Base-by-base conservation (phyloP, 1,140 invertebrate species). In the Drosophila ercepeae region DNA sequence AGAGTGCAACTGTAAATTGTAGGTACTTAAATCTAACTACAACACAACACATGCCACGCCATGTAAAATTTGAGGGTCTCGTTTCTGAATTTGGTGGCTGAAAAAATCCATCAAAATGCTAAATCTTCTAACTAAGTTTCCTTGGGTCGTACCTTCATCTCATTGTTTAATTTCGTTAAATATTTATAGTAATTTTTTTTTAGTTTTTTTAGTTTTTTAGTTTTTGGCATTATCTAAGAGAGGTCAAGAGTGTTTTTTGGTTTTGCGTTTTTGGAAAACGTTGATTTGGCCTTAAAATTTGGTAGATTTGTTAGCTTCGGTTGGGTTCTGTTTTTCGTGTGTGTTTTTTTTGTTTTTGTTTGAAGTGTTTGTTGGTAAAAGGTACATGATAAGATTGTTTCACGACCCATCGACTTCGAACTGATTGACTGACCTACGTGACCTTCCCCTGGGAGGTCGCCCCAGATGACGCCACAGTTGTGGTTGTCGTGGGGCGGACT, bases 311-410 rank as follows among this genome's bases (percentile, higher is more conserved):
- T 75, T 88, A 83, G 70, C 60, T 75, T 83, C 71, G 79, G 75
- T 84, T 83, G 69, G 77, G 77, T 71, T 82, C 50, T 68, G 52
- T 59, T 41, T 50, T 23, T 51, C 32, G 21, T 52, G 46, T 57
- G 46, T 58, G 25, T 51, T 44, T 57, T 50, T 34, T 44, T 21
- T 14, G 21, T 68, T 14, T 57, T 32, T 9, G 34, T n/a, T n/a
- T n/a, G n/a, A n/a, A 57, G 39, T 81, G 57, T 57, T 21, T 21
- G n/a, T 21, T 51, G 23, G 51, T 60, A 64, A 89, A 88, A 86
- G 82, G 82, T 86, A 86, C 83, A 57, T 89, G 83, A 82, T 89
- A 67, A 82, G 82, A 86, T 86, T 86, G 82, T 86, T 57, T 70
- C 27, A 64, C 77, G 77, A 75, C 77, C 59, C 58, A 67, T 65